phyloP scores from a whole-genome alignment of 2,888 invertebrate species.

The Papilio demoleus region DNA sequence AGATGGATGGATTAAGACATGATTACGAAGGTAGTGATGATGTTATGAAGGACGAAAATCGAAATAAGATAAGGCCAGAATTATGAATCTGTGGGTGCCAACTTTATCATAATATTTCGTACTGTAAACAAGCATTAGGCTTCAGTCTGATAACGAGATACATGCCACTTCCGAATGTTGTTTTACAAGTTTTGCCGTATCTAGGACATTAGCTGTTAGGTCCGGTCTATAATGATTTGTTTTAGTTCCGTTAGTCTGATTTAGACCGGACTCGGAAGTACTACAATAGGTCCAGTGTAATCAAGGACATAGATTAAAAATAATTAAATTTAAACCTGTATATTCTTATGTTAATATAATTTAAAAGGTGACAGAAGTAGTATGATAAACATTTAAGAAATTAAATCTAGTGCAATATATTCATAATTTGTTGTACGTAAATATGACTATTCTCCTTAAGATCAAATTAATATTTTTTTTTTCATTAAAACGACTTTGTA shows the following conservation, averaged over 20 bases:
- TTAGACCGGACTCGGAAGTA: not conserved
- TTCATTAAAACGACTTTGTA: too few species aligned
- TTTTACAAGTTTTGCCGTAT: slow-evolving; percentile 31
- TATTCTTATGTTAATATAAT: not conserved
- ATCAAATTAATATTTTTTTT: too few species aligned
- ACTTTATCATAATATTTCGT: slow-evolving; percentile 18
- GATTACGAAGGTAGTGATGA: too few species aligned
- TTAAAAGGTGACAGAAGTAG: too few species aligned
- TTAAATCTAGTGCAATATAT: too few species aligned
- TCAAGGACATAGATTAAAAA: not conserved
- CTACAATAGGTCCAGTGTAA: not conserved
- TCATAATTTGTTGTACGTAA: too few species aligned
- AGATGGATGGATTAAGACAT: too few species aligned
- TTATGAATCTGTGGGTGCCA: too few species aligned
- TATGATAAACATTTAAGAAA: too few species aligned
- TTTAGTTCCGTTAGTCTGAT: not conserved
- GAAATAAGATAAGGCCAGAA: too few species aligned
- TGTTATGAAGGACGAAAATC: too few species aligned
- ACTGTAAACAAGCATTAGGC: slow-evolving; percentile 8
- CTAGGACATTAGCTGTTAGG: slow-evolving; percentile 22
- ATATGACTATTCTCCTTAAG: too few species aligned
- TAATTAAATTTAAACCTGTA: not conserved
- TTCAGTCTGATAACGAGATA: slow-evolving; percentile 8
- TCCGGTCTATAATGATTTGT: slow-evolving; percentile 18
- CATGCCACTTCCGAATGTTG: slow-evolving; percentile 31